Conservation (phyloP, 2,113 vertebrate genomes). For the Tupaia chinensis region DNA sequence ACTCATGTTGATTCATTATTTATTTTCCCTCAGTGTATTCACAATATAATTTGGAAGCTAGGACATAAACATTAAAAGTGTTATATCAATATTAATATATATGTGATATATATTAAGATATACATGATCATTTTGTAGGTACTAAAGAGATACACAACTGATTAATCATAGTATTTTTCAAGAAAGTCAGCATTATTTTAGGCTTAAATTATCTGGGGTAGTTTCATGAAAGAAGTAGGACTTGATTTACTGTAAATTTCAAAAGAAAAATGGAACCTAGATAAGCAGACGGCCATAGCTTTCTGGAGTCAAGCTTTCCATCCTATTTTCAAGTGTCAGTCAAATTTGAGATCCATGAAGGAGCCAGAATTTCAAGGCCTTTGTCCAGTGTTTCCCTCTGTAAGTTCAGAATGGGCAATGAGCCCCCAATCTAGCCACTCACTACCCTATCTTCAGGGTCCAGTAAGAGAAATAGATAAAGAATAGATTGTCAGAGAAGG, state of each 20-base stretch:
- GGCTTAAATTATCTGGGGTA: background rate
- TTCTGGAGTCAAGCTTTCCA: background rate
- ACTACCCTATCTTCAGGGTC: background rate
- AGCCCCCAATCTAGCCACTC: background rate
- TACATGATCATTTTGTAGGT: background rate
- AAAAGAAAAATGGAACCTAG: background rate
- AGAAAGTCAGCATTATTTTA: background rate
- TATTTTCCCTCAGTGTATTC: background rate
- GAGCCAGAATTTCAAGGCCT: background rate
- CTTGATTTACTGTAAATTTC: background rate
- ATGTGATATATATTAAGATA: too few species aligned
- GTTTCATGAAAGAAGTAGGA: background rate
- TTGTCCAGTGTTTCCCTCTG: background rate
- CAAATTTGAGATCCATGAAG: background rate
- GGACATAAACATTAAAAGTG: background rate
- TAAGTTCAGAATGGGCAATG: background rate
- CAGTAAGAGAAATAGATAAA: background rate
- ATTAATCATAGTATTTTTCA: background rate
- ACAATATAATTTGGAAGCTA: background rate
- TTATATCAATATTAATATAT: background rate
- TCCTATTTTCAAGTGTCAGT: background rate
- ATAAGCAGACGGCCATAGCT: background rate
- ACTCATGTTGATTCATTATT: background rate
- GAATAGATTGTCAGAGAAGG: background rate
- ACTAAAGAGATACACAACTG: background rate